These are phyloP conservation scores for Papilio demoleus DNA, from an alignment of 2,888 invertebrate genomes.

Conservation along the genomic window DNA sequence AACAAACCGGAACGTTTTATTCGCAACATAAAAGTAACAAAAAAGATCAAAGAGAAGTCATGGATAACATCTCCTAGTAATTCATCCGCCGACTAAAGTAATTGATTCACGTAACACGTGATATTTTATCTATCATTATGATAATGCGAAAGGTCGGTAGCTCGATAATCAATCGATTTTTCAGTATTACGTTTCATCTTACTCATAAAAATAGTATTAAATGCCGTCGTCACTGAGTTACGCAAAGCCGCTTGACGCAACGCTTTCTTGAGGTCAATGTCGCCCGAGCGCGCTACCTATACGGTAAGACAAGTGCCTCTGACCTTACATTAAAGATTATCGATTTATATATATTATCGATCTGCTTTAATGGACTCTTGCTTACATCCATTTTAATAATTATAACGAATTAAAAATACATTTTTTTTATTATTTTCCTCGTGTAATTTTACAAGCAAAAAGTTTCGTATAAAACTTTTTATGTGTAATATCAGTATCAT, in stretches of 20 bases:
- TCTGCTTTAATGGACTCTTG: conserved; percentile 14
- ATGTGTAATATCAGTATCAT: conserved; percentile 15
- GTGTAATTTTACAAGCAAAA: neutral
- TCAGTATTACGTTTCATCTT: conserved; percentile 58
- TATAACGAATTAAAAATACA: neutral
- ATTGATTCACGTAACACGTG: conserved; percentile 38
- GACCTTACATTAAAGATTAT: conserved; percentile 46
- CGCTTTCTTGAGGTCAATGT: conserved; percentile 75
- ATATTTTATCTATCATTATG: conserved; percentile 20
- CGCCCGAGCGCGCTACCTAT: conserved; percentile 45
- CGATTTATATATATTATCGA: conserved; percentile 35
- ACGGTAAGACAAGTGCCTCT: conserved; percentile 35
- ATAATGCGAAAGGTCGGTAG: conserved; percentile 32
- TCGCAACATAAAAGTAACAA: conserved; percentile 32
- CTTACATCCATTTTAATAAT: neutral
- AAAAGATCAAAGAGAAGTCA: conserved; percentile 39
- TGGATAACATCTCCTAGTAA: conserved; percentile 24
- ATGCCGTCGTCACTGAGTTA: conserved; percentile 53
- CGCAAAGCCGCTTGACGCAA: conserved; percentile 62
- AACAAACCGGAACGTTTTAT: conserved; percentile 33
- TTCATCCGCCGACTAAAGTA: conserved; percentile 35
- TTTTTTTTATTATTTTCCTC: neutral
- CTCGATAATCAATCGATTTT: conserved; percentile 56
- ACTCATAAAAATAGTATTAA: conserved; percentile 61
- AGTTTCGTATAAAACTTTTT: conserved; percentile 8